phyloP scores from a whole-genome alignment of 2,113 vertebrate species.

The Microcebus tavaratra region DNA sequence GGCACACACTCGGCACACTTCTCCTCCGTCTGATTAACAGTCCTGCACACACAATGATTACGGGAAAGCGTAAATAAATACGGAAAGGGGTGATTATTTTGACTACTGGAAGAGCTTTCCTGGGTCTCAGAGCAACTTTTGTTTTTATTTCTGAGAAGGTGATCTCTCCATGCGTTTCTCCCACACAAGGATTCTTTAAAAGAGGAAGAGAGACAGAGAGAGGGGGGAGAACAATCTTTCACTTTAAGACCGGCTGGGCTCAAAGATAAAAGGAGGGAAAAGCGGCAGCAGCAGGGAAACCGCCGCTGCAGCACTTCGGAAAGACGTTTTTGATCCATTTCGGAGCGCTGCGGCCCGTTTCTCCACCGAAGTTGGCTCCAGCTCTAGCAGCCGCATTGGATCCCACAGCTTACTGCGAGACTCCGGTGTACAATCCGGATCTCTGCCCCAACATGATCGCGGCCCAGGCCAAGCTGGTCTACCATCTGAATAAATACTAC shows the following conservation, averaged over 20 bases:
- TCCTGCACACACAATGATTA: slow-evolving; percentile 82
- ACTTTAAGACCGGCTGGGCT: slow-evolving; percentile 67
- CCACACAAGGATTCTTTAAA: slow-evolving; percentile 78
- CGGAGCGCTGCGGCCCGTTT: slow-evolving; percentile 80
- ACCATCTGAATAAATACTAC: slow-evolving; percentile 99
- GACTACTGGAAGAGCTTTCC: slow-evolving; percentile 84
- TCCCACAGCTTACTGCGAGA: slow-evolving; percentile 99
- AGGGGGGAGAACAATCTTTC: slow-evolving; percentile 58
- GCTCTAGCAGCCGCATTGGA: slow-evolving; percentile 99
- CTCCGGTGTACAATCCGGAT: slow-evolving; percentile 99
- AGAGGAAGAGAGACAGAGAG: slow-evolving; percentile 18
- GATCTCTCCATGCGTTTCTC: slow-evolving; percentile 73
- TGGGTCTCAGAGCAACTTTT: slow-evolving; percentile 84
- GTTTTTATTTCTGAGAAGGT: slow-evolving; percentile 83
- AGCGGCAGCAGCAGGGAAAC: slow-evolving; percentile 79
- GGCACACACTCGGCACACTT: slow-evolving; percentile 84
- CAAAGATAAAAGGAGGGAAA: slow-evolving; percentile 80
- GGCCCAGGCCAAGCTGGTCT: slow-evolving; percentile 99
- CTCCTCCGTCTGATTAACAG: slow-evolving; percentile 82
- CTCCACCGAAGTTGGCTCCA: slow-evolving; percentile 99
- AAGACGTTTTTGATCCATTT: slow-evolving; percentile 74
- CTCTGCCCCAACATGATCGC: slow-evolving; percentile 99
- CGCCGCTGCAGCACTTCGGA: slow-evolving; percentile 76
- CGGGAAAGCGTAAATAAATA: slow-evolving; percentile 84
- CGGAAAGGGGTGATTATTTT: slow-evolving; percentile 82